Evolutionary conservation across 2,797 vertebrate genomes (phyloP).

Genomic region (Eptatretus atami): DNA sequence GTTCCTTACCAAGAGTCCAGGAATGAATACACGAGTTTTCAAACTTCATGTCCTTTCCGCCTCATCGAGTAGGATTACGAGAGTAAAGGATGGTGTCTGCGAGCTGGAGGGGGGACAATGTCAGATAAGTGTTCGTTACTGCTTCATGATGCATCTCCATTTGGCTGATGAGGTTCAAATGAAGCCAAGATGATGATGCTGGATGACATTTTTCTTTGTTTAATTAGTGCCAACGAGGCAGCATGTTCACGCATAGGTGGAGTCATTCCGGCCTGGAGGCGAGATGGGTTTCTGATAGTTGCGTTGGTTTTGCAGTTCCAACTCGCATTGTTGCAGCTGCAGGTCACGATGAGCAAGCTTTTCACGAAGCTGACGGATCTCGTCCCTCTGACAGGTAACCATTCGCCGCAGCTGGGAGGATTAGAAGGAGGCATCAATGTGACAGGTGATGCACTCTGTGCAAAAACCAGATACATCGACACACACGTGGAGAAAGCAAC

Average conservation of each 20-base stretch:
- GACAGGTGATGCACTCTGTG: too few species aligned
- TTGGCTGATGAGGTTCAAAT: conserved; percentile 9
- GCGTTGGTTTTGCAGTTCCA: conserved; percentile 71
- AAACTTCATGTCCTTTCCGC: too few species aligned
- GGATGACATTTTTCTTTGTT: conserved; percentile 42
- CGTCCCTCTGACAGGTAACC: conserved; percentile 93
- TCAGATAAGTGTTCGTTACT: too few species aligned
- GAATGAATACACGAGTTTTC: too few species aligned
- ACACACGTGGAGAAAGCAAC: too few species aligned
- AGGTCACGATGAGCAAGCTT: conserved; percentile 60
- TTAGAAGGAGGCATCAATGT: background rate
- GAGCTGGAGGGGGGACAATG: too few species aligned
- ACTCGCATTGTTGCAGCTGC: conserved; percentile 60
- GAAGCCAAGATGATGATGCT: conserved; percentile 23
- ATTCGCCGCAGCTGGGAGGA: conserved; percentile 45
- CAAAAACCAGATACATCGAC: too few species aligned
- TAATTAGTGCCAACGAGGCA: conserved; percentile 51
- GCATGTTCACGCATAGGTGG: too few species aligned
- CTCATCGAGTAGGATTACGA: too few species aligned
- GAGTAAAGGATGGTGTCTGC: too few species aligned
- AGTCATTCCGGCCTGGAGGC: conserved; percentile 11
- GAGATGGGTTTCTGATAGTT: conserved; percentile 66
- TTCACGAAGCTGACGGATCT: conserved; percentile 57
- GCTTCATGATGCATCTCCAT: too few species aligned
- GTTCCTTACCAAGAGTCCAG: too few species aligned